Evolutionary conservation across 2,888 invertebrate species (phyloP).

Genomic region (Theodoxus fluviatilis): DNA sequence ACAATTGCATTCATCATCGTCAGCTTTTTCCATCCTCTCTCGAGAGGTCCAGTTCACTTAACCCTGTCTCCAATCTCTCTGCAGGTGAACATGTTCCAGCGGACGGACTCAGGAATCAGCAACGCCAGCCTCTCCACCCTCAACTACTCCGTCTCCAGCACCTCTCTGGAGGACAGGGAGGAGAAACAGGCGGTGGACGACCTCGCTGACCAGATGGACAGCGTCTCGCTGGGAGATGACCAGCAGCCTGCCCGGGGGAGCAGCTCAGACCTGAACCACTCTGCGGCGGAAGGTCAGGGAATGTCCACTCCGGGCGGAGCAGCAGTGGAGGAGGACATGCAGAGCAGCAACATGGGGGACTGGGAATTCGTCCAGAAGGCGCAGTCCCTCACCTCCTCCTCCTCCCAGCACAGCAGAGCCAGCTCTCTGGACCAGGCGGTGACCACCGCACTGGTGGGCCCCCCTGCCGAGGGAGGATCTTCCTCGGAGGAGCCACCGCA

Average conservation of each 20-base stretch:
- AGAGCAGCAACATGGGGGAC: slow-evolving; percentile 38
- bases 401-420: slow-evolving; percentile 29
- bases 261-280: slow-evolving; percentile 19
- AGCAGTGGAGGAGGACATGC: slow-evolving; percentile 29
- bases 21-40: too few relatives aligned
- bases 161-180: slow-evolving; percentile 3
- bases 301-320: slow-evolving; percentile 16
- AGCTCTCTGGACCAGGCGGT: slow-evolving; percentile 32
- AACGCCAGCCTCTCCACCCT: slow-evolving; percentile 37
- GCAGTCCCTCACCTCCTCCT: slow-evolving; percentile 22
- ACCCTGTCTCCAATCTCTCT: too few relatives aligned
- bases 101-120: slow-evolving; percentile 37
- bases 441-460: neutral
- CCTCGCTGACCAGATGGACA: neutral
- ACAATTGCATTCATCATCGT: too few relatives aligned
- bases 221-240: neutral
- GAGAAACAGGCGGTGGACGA: slow-evolving; percentile 8
- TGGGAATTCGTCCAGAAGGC: slow-evolving; percentile 55
- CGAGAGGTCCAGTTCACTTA: too few relatives aligned
- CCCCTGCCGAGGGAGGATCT: neutral
- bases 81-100: slow-evolving; percentile 22
- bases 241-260: neutral
- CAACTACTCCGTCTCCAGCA: slow-evolving; percentile 28
- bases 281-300: slow-evolving; percentile 19
- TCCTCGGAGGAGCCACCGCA: too few relatives aligned